Percentiles rank a stretch among this genome's conserved stretches.
Conservation (phyloP, 2,113 vertebrate species). For the Amphilophus citrinellus region DNA sequence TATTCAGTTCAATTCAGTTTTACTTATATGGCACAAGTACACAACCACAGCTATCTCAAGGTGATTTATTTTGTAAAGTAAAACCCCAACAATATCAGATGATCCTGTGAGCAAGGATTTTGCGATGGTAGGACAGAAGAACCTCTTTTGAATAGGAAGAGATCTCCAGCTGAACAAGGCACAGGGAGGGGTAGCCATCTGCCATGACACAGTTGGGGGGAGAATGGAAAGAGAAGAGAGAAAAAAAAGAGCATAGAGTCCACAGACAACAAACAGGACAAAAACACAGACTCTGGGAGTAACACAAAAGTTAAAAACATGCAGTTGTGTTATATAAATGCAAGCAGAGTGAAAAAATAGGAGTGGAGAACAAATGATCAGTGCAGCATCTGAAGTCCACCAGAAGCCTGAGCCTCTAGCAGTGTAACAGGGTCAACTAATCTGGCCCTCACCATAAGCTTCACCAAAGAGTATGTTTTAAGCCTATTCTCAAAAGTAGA, state of each 20-base stretch:
- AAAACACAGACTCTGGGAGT: background rate
- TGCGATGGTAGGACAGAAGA: background rate
- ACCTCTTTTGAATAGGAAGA: no score
- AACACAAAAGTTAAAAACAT: background rate
- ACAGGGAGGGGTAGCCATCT: background rate
- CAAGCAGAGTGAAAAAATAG: background rate
- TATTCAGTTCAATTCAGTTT: background rate
- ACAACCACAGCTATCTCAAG: background rate
- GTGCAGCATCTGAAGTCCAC: background rate
- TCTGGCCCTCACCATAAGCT: background rate
- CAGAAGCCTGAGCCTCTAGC: background rate
- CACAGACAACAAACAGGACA: background rate
- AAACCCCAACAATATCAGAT: background rate
- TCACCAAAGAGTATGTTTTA: background rate
- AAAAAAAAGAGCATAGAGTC: background rate
- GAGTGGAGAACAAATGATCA: background rate
- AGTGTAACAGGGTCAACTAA: background rate
- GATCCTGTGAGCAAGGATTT: background rate
- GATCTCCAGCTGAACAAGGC: no score
- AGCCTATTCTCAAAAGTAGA: background rate
- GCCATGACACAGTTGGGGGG: background rate
- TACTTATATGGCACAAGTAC: background rate
- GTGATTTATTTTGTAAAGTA: constrained; percentile 1
- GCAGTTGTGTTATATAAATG: background rate
- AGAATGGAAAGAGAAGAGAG: background rate